Evolutionary conservation across 2,888 invertebrate species (phyloP).

Genomic region (Idaea aversata): DNA sequence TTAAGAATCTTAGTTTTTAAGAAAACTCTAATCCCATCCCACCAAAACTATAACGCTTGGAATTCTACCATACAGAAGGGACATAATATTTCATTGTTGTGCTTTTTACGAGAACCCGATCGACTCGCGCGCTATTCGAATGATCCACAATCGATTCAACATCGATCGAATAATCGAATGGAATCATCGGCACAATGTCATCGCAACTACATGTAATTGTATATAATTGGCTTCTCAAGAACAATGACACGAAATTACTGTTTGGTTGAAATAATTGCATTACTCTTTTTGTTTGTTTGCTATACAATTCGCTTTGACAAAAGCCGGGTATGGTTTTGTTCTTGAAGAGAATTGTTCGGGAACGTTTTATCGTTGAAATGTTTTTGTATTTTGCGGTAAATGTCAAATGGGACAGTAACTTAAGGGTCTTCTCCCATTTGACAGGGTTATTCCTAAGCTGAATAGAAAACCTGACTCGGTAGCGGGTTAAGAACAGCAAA

Average conservation of each 20-base stretch:
- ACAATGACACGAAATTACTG: constrained; percentile 77
- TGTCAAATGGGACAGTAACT: background rate
- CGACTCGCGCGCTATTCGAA: constrained; percentile 55
- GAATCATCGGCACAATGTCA: constrained; percentile 73
- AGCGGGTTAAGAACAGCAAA: too few relatives aligned
- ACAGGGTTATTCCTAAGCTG: too few relatives aligned
- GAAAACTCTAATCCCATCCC: constrained; percentile 7
- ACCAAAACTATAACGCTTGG: constrained; percentile 19
- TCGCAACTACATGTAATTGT: constrained; percentile 72
- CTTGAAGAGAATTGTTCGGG: constrained; percentile 41
- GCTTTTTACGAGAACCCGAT: constrained; percentile 55
- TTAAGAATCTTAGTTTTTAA: background rate
- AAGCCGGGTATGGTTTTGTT: constrained; percentile 56
- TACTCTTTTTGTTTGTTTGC: constrained; percentile 51
- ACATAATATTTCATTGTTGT: constrained; percentile 62
- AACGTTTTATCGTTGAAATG: constrained; percentile 16
- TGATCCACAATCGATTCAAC: constrained; percentile 65
- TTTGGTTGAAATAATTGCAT: constrained; percentile 75
- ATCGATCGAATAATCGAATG: constrained; percentile 65
- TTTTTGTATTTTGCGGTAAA: background rate
- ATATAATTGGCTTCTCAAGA: constrained; percentile 79
- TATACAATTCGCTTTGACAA: constrained; percentile 59
- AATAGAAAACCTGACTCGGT: too few relatives aligned
- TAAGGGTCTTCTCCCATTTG: background rate
- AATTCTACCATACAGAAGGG: constrained; percentile 21